phyloP scores from a whole-genome alignment of 1,140 invertebrate genomes.

The Drosophila pallidifrons region DNA sequence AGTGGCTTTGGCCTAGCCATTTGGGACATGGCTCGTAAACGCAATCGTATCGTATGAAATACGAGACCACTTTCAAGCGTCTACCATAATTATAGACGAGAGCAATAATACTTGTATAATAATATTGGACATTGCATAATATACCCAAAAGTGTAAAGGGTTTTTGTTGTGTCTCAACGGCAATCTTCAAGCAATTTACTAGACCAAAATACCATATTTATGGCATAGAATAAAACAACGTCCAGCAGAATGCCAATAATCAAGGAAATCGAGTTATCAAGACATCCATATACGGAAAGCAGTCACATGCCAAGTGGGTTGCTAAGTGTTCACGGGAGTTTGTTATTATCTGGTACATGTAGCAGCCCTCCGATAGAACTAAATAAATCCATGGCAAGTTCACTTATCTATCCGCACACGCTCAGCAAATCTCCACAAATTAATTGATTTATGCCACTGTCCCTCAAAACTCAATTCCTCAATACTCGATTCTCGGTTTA shows the following conservation, averaged over 20 bases:
- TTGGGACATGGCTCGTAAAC: constrained; percentile 9
- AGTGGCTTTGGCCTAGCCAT: constrained; percentile 2
- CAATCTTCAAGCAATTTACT: constrained; percentile 18
- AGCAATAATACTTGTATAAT: constrained; percentile 30
- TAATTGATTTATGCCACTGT: constrained; percentile 42
- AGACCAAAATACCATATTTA: constrained; percentile 23
- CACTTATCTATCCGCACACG: constrained; percentile 27
- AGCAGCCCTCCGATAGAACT: neutral
- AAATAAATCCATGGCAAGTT: constrained; percentile 11
- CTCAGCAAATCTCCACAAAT: constrained; percentile 40
- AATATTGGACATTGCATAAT: constrained; percentile 43
- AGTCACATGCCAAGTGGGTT: constrained; percentile 30
- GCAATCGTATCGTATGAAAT: constrained; percentile 42
- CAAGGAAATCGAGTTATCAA: constrained; percentile 36
- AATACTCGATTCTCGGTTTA: constrained; percentile 5
- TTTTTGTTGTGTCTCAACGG: neutral
- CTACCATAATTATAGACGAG: constrained; percentile 8
- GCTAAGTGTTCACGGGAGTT: constrained; percentile 15
- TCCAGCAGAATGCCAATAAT: constrained; percentile 31
- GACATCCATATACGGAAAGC: neutral
- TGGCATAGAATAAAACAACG: constrained; percentile 25
- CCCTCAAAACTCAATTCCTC: neutral
- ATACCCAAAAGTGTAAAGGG: constrained; percentile 27
- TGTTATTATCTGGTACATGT: constrained; percentile 23
- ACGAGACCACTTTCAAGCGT: constrained; percentile 33